Percentiles rank a stretch among this genome's conserved stretches.
Conservation (phyloP, 2,888 invertebrate genomes). For the Ectobius pallidus region DNA sequence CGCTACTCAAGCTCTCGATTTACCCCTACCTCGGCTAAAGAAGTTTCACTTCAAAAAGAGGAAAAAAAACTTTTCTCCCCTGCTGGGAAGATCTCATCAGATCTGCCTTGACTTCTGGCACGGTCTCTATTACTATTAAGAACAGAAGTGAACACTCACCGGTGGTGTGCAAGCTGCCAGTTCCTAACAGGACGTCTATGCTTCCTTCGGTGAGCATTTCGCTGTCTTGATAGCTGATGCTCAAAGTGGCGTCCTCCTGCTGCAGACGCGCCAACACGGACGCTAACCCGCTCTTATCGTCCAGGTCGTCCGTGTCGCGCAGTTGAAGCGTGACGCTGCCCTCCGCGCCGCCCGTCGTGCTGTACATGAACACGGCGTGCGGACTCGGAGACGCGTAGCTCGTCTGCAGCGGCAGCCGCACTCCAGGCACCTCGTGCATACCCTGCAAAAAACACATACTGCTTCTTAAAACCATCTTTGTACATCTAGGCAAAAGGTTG, state of each 20-base stretch:
- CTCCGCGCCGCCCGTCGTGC: conserved; percentile 63
- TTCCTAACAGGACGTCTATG: conserved; percentile 62
- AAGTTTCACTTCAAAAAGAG: too few species aligned
- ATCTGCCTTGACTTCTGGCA: too few species aligned
- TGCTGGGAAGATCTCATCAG: too few species aligned
- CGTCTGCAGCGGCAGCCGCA: conserved; percentile 48
- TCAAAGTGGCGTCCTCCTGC: conserved; percentile 69
- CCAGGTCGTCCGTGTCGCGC: conserved; percentile 61
- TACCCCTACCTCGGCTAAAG: too few species aligned
- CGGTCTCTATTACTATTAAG: too few species aligned
- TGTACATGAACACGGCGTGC: conserved; percentile 70
- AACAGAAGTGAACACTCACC: conserved; percentile 40
- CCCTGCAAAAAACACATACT: conserved; percentile 44
- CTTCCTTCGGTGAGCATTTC: conserved; percentile 70
- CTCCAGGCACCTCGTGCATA: conserved; percentile 47
- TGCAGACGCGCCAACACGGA: conserved; percentile 57
- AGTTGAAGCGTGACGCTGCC: conserved; percentile 68
- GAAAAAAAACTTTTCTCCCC: too few species aligned
- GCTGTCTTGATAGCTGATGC: conserved; percentile 76
- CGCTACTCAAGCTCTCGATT: too few species aligned
- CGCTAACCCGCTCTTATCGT: conserved; percentile 52
- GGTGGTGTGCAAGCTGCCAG: conserved; percentile 55
- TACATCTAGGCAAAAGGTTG: too few species aligned
- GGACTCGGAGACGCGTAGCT: conserved; percentile 46
- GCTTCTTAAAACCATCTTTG: background rate